Evolutionary conservation across 2,113 vertebrate genomes (phyloP).

Genomic region (Psettodes erumei): DNA sequence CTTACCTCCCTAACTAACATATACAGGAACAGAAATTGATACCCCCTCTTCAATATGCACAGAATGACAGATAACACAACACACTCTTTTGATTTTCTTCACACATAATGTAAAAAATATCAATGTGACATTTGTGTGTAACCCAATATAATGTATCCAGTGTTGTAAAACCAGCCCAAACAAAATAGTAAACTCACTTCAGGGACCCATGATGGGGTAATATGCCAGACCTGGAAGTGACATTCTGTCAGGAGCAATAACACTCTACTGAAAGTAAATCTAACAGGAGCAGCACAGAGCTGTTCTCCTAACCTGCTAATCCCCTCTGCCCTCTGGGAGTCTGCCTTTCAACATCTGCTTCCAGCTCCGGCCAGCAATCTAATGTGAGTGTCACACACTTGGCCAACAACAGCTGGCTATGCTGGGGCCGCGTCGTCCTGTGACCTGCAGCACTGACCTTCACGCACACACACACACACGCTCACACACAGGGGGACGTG

Average conservation of each 20-base stretch:
- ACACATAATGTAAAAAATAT: neutral
- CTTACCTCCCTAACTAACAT: too few relatives aligned
- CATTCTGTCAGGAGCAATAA: conserved; percentile 12
- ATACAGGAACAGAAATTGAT: too few relatives aligned
- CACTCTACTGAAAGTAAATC: conserved; percentile 3
- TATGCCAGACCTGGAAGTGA: conserved; percentile 13
- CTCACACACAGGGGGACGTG: neutral
- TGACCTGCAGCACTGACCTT: conserved; percentile 10
- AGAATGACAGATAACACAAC: neutral
- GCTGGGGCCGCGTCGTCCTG: neutral
- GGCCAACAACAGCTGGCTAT: conserved; percentile 29
- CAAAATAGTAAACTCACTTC: neutral
- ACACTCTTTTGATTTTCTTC: neutral
- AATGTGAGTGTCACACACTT: conserved; percentile 12
- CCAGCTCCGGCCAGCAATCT: neutral
- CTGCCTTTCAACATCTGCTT: conserved; percentile 40
- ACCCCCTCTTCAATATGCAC: neutral
- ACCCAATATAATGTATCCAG: neutral
- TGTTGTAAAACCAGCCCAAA: neutral
- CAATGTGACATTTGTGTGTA: neutral
- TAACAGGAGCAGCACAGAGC: conserved; percentile 13
- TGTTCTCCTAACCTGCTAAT: conserved; percentile 26
- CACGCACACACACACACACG: neutral
- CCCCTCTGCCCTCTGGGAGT: conserved; percentile 24
- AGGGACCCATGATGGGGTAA: neutral